Conservation (phyloP, 2,797 vertebrate genomes). For the Brachymystax lenok region DNA sequence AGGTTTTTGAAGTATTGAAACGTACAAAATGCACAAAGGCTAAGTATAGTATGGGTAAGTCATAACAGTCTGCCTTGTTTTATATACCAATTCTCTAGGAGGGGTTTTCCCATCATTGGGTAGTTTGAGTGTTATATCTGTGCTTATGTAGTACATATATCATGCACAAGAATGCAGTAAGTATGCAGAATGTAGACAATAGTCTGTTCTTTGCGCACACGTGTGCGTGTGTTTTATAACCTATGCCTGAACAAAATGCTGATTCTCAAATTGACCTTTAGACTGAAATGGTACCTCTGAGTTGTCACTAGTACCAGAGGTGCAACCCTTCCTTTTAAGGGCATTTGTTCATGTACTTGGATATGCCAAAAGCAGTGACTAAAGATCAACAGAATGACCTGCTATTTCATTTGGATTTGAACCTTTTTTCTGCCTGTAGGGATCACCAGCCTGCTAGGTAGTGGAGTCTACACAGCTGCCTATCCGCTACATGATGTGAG, state of each 20-base stretch:
- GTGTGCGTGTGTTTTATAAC: not conserved
- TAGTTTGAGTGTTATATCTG: too few species aligned
- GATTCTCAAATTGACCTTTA: not conserved
- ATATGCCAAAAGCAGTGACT: conserved; percentile 8
- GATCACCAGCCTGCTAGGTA: conserved; percentile 93
- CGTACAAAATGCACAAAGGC: conserved; percentile 92
- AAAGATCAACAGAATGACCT: conserved; percentile 7
- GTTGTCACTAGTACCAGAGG: not conserved
- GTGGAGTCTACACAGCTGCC: conserved; percentile 90
- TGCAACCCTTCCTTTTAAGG: not conserved
- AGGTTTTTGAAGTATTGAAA: conserved; percentile 97
- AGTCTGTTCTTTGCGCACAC: too few species aligned
- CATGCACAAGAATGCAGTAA: too few species aligned
- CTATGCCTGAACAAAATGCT: not conserved
- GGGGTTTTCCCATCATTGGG: too few species aligned
- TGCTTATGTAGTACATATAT: too few species aligned
- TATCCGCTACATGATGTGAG: conserved; percentile 97
- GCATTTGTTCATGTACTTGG: not conserved
- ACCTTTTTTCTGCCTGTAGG: conserved; percentile 69
- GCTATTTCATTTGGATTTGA: conserved; percentile 2
- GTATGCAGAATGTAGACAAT: too few species aligned
- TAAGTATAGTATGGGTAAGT: conserved; percentile 96
- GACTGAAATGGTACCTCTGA: not conserved
- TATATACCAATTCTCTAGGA: not conserved
- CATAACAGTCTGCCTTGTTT: not conserved